Evolutionary conservation across 37 sponge, comb jelly and placozoan species (phyloP), one percentile per base, ranked within the genome.

Genomic region (Hexactinellida sp.): DNA sequence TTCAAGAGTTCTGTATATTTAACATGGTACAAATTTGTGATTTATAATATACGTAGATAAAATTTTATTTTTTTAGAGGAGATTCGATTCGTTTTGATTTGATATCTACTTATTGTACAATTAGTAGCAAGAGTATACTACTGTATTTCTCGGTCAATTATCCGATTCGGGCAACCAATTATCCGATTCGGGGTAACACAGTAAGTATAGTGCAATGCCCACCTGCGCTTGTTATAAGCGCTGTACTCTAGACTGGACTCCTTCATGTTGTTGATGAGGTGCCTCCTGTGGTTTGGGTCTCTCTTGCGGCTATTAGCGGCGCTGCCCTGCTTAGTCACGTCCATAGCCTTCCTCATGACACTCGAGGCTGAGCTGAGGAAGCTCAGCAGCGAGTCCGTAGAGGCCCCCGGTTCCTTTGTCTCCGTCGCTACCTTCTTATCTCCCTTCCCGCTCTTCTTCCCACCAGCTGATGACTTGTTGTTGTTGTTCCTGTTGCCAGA

Each of bases 221-320:
- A n/a, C n/a, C n/a, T n/a, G 34, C 76, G 76, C 13, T 63, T 63
- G 76, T 63, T 63, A n/a, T 63, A 63, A 3, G 76, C 76, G 76
- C 76, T 63, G 34, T 63, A 63, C 76, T 63, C 76, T 23, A 63
- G 34, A 63, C 76, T 63, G 76, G 76, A 63, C 76, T 63, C 76
- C 34, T 63, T 63, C 76, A 63, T 63, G 76, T 63, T 63, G 5
- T 63, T 63, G 34, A 63, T 23, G 5, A 63, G 76, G 13, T 63
- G 76, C 76, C 76, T 7, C 13, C 76, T 63, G 34, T 63, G 76
- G 34, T 63, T 63, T 23, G 76, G 76, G 76, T 63, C 76, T 63
- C 76, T 63, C 76, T 63, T 63, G 28, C 30, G 21, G 34, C 76
- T 63, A n/a, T n/a, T 63, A 7, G 28, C 30, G 13, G 19, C 13